Base-by-base conservation (phyloP, 2,113 vertebrate species). In the Craseonycteris thonglongyai region DNA sequence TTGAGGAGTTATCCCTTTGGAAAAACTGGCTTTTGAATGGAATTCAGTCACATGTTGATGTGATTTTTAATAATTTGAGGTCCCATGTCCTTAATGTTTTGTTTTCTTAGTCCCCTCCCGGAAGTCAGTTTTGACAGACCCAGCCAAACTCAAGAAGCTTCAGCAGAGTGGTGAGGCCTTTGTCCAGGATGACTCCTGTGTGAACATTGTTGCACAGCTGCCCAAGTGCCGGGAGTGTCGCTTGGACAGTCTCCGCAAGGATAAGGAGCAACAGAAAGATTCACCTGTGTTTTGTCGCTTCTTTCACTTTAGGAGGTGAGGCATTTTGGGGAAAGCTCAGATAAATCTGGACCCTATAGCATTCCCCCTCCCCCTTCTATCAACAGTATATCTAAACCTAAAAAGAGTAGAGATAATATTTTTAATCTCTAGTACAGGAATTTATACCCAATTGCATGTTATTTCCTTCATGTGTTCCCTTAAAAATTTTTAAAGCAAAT, bases 271-370 rank as follows among this genome's bases (percentile, higher is more conserved):
- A 5, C 98, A 98, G 93, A 97, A 94, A 0, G 98, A 99, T n/a
- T 98, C 98, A 0, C 98, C 98, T 0, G 98, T 99, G 87, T 99
- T 99, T 45, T 99, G 98, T 80, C 95, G 98, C 0, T 99, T 99
- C 97, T 98, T 99, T n/a, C 98, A 99, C 95, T 99, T 99, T 15
- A 97, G 98, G 33, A 98, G 98, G 98, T 99, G 14, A 96, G 95
- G 24, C 21, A 2, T 58, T n/a, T 35, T 3, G 59, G 28, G 33
- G 14, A 24, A 58, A 33, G 2, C 22, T 22, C 47, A 19, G 11
- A 22, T 61, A 15, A 15, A 6, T 40, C 54, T 56, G 47, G 35
- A 22, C 54, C 22, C 2, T 18, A 0, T 9, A 21, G 11, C 49
- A 28, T 38, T 5, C 9, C 0, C 2, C 30, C 11, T 7, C 30